phyloP scores from a whole-genome alignment of 1,140 invertebrate genomes.

The Colletes latitarsis region DNA sequence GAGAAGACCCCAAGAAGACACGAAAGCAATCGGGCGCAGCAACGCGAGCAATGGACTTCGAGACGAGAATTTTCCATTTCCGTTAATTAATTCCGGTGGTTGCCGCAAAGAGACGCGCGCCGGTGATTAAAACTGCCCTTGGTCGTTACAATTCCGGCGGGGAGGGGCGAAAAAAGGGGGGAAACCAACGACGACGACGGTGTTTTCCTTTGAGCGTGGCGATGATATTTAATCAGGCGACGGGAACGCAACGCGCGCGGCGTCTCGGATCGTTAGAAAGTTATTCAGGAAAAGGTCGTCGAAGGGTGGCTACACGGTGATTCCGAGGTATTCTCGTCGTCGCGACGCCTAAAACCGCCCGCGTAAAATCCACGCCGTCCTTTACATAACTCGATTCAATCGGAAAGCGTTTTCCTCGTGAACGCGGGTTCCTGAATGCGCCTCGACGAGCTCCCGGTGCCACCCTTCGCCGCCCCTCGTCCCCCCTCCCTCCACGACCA shows the following conservation, averaged over 20 bases:
- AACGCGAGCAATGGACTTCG: neutral
- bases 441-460: conserved; percentile 39
- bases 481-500: neutral
- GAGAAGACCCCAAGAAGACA: neutral
- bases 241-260: neutral
- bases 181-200: neutral
- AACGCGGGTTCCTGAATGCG: conserved; percentile 50
- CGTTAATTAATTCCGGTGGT: conserved; percentile 37
- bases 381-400: conserved; percentile 71
- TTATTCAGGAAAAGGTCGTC: conserved; percentile 53
- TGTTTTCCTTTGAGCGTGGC: conserved; percentile 25
- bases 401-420: conserved; percentile 64
- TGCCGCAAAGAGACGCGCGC: conserved; percentile 20
- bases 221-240: conserved; percentile 25
- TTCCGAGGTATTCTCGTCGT: conserved; percentile 52
- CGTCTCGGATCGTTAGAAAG: conserved; percentile 50
- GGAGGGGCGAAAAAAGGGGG: neutral
- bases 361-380: conserved; percentile 59
- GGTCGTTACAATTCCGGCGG: conserved; percentile 14
- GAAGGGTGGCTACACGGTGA: conserved; percentile 21
- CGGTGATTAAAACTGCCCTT: conserved; percentile 20
- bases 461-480: no score
- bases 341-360: conserved; percentile 46
- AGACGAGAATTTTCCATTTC: conserved; percentile 36
- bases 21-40: conserved; percentile 5